Percentiles rank a stretch among this genome's conserved stretches.
Conservation (phyloP, 2,797 vertebrate species). For the Hozukius guyotensis region DNA sequence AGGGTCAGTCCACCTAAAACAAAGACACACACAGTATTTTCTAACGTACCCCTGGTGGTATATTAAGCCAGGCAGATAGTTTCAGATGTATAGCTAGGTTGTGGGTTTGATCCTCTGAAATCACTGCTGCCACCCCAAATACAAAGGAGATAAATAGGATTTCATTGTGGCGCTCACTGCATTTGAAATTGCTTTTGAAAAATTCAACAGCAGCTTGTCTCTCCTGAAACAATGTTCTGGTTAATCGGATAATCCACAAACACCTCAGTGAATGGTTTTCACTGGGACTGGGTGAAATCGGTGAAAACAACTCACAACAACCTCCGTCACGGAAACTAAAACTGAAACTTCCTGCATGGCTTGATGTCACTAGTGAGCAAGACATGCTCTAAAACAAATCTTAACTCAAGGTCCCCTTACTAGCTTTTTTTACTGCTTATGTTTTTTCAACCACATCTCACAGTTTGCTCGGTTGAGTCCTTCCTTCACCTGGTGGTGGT, state of each 20-base stretch:
- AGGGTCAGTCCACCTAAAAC: slow-evolving; percentile 27
- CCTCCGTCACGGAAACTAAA: neutral
- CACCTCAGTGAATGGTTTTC: neutral
- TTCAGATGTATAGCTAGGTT: neutral
- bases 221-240: neutral
- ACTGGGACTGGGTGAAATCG: neutral
- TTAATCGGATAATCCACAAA: neutral
- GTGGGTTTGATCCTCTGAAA: neutral
- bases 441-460: neutral
- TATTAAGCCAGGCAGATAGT: neutral
- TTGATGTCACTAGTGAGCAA: neutral
- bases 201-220: neutral
- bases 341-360: neutral
- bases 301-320: neutral
- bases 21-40: neutral
- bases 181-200: neutral
- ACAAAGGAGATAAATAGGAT: neutral
- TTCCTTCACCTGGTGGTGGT: neutral
- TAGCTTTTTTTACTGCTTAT: neutral
- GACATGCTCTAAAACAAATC: neutral
- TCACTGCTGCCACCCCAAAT: neutral
- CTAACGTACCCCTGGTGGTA: neutral
- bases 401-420: neutral
- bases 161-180: neutral
- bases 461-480: neutral